These are phyloP conservation scores for Brachyrhaphis roseni DNA, from an alignment of 2,797 vertebrate genomes.

Conservation along the genomic window DNA sequence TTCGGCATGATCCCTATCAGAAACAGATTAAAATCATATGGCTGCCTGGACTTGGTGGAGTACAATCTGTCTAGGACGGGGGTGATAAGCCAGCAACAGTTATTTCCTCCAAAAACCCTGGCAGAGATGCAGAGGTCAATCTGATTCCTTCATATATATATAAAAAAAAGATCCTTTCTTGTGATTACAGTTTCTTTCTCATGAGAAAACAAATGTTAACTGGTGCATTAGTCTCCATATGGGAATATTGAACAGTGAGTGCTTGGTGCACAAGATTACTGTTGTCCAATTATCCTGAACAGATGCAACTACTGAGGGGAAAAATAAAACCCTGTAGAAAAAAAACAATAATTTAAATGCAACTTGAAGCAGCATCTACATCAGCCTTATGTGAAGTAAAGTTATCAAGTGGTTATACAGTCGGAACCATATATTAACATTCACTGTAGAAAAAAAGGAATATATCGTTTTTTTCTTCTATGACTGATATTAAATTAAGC, in stretches of 20 bases:
- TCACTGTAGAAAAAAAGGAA: neutral
- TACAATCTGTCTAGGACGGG: conserved; percentile 46
- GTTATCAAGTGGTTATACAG: neutral
- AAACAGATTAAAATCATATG: conserved; percentile 58
- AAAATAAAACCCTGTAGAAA: neutral
- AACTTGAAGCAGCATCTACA: neutral
- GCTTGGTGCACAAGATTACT: conserved; percentile 5
- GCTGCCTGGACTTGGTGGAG: conserved; percentile 26
- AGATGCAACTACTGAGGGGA: conserved; percentile 4
- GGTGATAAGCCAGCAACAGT: conserved; percentile 57
- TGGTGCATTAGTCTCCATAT: conserved; percentile 7
- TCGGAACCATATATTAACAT: neutral
- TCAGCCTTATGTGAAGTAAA: neutral
- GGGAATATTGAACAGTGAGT: conserved; percentile 4
- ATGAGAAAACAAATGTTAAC: conserved; percentile 10
- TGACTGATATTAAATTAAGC: neutral
- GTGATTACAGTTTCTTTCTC: conserved; percentile 23
- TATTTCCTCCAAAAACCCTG: conserved; percentile 53
- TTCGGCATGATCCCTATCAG: conserved; percentile 39
- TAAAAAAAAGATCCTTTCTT: conserved; percentile 21
- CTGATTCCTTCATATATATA: conserved; percentile 19
- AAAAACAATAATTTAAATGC: neutral
- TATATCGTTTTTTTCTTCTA: neutral
- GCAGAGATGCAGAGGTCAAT: conserved; percentile 49
- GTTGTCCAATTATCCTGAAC: conserved; percentile 16